phyloP scores from a whole-genome alignment of 2,113 vertebrate species.

The Carettochelys insculpta region DNA sequence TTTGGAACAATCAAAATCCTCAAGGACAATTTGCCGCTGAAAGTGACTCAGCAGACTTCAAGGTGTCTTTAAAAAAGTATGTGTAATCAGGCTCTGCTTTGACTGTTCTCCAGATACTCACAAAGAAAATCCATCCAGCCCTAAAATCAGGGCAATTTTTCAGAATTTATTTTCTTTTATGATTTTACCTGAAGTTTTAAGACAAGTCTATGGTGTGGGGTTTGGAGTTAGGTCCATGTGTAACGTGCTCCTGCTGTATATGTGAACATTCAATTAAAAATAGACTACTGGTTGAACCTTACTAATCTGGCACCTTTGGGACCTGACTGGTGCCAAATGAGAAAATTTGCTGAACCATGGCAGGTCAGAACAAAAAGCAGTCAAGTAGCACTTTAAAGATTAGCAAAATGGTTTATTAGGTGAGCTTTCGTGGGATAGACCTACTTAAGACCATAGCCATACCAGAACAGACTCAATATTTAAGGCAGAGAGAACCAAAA shows the following conservation, averaged over 20 bases:
- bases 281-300: no score
- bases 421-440: no score
- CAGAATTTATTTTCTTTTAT: background rate
- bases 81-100: background rate
- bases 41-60: constrained; percentile 18
- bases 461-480: no score
- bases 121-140: background rate
- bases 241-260: background rate
- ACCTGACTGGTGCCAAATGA: no score
- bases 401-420: no score
- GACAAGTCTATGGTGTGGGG: accelerated
- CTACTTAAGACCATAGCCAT: no score
- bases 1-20: constrained; percentile 8
- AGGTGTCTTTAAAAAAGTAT: background rate
- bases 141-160: background rate
- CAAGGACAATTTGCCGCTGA: constrained; percentile 35
- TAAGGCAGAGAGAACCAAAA: no score
- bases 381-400: no score
- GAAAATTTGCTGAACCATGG: no score
- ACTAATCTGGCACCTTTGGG: no score
- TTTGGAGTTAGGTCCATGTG: background rate
- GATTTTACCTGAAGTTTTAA: background rate
- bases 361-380: no score
- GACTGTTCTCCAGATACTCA: background rate
- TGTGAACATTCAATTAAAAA: background rate